phyloP scores from a whole-genome alignment of 1,140 invertebrate genomes.

The Drosophila kikkawai region DNA sequence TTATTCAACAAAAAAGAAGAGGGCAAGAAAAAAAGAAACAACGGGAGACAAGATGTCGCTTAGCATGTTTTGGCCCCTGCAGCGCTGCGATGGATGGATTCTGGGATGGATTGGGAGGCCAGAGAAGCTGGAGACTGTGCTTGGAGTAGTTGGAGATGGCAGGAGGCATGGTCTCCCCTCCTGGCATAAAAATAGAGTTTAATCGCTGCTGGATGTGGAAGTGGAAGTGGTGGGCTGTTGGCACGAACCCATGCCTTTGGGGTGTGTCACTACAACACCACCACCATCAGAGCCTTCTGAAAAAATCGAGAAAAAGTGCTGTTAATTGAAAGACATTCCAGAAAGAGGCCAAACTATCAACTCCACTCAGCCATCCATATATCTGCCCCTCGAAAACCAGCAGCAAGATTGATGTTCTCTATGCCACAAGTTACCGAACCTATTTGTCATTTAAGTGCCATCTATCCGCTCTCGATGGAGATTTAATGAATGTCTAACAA shows the following conservation, averaged over 20 bases:
- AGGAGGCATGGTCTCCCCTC: constrained; percentile 6
- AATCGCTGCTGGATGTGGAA: constrained; percentile 45
- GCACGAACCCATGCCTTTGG: constrained; percentile 15
- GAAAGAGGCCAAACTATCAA: constrained; percentile 23
- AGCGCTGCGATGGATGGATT: constrained; percentile 41
- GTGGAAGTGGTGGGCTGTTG: constrained; percentile 17
- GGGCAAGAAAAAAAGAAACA: not conserved
- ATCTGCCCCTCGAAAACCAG: constrained; percentile 10
- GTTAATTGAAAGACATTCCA: constrained; percentile 69
- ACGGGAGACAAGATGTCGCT: constrained; percentile 67
- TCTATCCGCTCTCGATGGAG: constrained; percentile 27
- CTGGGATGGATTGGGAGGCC: constrained; percentile 3
- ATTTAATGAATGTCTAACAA: constrained; percentile 44
- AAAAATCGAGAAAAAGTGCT: constrained; percentile 35
- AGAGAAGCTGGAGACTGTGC: not conserved
- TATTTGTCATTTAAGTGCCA: constrained; percentile 25
- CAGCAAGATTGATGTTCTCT: constrained; percentile 20
- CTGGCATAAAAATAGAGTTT: constrained; percentile 65
- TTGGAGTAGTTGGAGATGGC: not conserved
- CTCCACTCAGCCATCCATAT: constrained; percentile 11
- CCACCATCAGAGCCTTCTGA: constrained; percentile 24
- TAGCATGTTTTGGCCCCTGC: constrained; percentile 63
- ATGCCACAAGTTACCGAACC: constrained; percentile 16
- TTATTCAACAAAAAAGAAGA: constrained; percentile 48
- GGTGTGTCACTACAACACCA: constrained; percentile 40